These are phyloP conservation scores for Sipha maydis DNA, from an alignment of 2,888 invertebrate species.

Conservation along the genomic window DNA sequence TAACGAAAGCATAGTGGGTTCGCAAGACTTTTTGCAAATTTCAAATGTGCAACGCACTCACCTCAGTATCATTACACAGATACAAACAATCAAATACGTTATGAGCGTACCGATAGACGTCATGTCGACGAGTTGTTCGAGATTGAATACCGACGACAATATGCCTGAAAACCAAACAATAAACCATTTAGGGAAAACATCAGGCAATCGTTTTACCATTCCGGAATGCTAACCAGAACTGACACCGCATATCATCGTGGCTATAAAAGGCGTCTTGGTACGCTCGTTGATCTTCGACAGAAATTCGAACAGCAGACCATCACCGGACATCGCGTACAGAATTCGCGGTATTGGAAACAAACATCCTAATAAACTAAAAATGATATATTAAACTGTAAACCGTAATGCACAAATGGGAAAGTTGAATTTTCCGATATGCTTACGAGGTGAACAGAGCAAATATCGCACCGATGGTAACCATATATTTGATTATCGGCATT, in stretches of 20 bases:
- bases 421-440: not conserved
- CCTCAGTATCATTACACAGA: conserved; percentile 88
- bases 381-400: not conserved
- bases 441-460: conserved; percentile 85
- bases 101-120: conserved; percentile 93
- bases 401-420: no score
- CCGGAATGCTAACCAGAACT: conserved; percentile 73
- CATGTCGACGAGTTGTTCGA: conserved; percentile 93
- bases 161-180: conserved; percentile 70
- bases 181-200: not conserved
- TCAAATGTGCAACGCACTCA: conserved; percentile 66
- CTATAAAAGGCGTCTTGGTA: conserved; percentile 83
- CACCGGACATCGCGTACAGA: conserved; percentile 89
- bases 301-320: conserved; percentile 83
- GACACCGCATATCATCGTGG: conserved; percentile 80
- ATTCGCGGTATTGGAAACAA: conserved; percentile 90
- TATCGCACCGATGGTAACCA: conserved; percentile 90
- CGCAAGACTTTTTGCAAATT: not conserved
- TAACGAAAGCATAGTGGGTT: not conserved
- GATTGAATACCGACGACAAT: conserved; percentile 87
- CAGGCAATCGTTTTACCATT: not conserved
- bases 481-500: conserved; percentile 83
- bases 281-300: conserved; percentile 76
- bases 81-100: conserved; percentile 91
- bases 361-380: conserved; percentile 78